Percentiles rank a stretch among this genome's conserved stretches.
Evolutionary conservation across 2,888 invertebrate genomes (phyloP).

Genomic region (Agrotis segetum): DNA sequence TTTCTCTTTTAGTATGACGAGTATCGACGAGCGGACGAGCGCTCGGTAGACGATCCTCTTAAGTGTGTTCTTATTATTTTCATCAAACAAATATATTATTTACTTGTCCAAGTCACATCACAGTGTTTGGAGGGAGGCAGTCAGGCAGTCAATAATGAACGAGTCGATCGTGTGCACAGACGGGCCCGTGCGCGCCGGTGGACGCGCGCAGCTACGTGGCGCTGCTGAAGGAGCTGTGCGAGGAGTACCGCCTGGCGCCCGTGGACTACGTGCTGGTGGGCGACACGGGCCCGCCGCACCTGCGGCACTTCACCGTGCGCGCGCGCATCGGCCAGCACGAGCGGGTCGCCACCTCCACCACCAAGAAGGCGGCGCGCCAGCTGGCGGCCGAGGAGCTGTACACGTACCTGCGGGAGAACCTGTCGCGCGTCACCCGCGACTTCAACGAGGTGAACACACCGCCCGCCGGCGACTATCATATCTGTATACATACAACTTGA

Average conservation of each 20-base stretch:
- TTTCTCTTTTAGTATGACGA: too few relatives aligned
- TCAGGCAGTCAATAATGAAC: not conserved
- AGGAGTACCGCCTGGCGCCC: constrained; percentile 86
- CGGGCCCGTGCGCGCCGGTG: constrained; percentile 17
- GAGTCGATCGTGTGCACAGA: not conserved
- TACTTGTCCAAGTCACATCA: too few relatives aligned
- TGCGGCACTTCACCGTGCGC: constrained; percentile 91
- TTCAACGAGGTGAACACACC: constrained; percentile 82
- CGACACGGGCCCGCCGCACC: constrained; percentile 93
- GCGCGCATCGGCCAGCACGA: constrained; percentile 89
- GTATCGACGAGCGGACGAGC: too few relatives aligned
- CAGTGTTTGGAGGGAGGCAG: not conserved
- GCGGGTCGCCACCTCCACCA: constrained; percentile 90
- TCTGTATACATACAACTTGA: too few relatives aligned
- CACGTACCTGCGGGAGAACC: constrained; percentile 80
- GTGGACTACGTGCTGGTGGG: constrained; percentile 90
- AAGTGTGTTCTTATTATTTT: too few relatives aligned
- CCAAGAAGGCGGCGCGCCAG: constrained; percentile 93
- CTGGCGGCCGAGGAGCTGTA: constrained; percentile 89
- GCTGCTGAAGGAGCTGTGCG: constrained; percentile 86
- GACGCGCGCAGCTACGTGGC: constrained; percentile 79
- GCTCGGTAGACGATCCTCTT: too few relatives aligned
- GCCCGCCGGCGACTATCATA: not conserved
- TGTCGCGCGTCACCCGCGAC: constrained; percentile 77
- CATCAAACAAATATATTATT: too few relatives aligned